A percentile compares a stretch with the other conserved stretches of the same genome.
These are phyloP conservation scores for Poecilia wingei DNA, from an alignment of 2,797 vertebrate genomes.

Conservation along the genomic window DNA sequence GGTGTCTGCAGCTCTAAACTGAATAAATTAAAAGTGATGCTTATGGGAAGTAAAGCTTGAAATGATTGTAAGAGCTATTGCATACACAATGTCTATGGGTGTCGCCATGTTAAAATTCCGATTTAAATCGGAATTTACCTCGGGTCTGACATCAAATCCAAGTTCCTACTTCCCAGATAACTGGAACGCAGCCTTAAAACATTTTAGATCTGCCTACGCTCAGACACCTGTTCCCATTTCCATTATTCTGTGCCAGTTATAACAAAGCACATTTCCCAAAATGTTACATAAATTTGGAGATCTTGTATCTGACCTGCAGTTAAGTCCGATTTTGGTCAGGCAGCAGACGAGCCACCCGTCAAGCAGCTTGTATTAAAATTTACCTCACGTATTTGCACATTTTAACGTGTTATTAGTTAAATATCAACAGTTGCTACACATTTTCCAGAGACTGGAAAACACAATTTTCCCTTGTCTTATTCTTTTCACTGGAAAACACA, in stretches of 20 bases:
- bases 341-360: background rate
- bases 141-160: no score
- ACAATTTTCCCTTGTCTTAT: conserved; percentile 32
- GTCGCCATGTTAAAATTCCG: no score
- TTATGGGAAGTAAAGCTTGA: no score
- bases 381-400: conserved; percentile 38
- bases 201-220: background rate
- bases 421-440: conserved; percentile 12
- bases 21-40: no score
- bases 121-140: no score
- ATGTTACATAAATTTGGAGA: conserved; percentile 5
- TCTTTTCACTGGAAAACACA: conserved; percentile 74
- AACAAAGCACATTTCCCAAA: conserved; percentile 10
- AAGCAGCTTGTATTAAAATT: conserved; percentile 2
- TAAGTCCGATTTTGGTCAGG: conserved; percentile 12
- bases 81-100: no score
- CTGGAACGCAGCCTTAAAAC: no score
- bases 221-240: background rate
- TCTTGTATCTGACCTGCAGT: conserved; percentile 5
- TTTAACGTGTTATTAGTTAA: background rate
- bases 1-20: no score
- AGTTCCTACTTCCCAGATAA: no score
- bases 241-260: conserved; percentile 2
- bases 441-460: conserved; percentile 12
- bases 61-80: no score